Evolutionary conservation across 2,797 vertebrate species (phyloP).

Genomic region (Poeciliopsis turneri): DNA sequence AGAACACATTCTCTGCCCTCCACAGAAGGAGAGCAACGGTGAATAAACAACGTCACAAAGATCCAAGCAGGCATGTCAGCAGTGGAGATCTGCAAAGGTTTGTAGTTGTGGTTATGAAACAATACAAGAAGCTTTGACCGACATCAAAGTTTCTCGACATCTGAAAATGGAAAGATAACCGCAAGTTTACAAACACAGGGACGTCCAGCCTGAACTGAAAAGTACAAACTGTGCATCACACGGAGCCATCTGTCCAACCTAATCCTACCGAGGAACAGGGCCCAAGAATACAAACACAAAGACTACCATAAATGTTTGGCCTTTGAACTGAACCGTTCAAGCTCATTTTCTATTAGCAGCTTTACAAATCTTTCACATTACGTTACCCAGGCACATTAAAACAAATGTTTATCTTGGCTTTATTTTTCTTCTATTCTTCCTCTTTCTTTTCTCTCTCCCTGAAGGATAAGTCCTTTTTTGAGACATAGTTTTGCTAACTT

Average conservation of each 20-base stretch:
- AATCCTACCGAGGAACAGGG: background rate
- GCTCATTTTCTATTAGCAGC: too few relatives aligned
- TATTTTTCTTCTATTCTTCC: too few relatives aligned
- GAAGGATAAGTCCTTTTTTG: too few relatives aligned
- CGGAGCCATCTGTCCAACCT: background rate
- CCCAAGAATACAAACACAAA: too few relatives aligned
- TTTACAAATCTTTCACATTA: too few relatives aligned
- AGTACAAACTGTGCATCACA: background rate
- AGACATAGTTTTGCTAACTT: too few relatives aligned
- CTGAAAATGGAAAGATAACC: background rate
- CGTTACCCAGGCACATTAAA: too few relatives aligned
- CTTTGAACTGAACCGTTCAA: too few relatives aligned
- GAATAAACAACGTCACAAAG: background rate
- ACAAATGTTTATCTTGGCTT: too few relatives aligned
- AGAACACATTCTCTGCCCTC: background rate
- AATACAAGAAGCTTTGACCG: background rate
- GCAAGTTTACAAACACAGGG: background rate
- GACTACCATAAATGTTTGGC: too few relatives aligned
- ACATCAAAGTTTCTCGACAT: background rate
- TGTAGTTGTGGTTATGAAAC: background rate
- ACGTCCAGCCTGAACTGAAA: background rate
- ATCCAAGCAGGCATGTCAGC: background rate
- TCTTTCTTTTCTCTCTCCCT: too few relatives aligned
- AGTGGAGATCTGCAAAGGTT: background rate
- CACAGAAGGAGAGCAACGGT: background rate